Conservation (phyloP, 2,113 vertebrate genomes). For the Gnathonemus longibarbis region DNA sequence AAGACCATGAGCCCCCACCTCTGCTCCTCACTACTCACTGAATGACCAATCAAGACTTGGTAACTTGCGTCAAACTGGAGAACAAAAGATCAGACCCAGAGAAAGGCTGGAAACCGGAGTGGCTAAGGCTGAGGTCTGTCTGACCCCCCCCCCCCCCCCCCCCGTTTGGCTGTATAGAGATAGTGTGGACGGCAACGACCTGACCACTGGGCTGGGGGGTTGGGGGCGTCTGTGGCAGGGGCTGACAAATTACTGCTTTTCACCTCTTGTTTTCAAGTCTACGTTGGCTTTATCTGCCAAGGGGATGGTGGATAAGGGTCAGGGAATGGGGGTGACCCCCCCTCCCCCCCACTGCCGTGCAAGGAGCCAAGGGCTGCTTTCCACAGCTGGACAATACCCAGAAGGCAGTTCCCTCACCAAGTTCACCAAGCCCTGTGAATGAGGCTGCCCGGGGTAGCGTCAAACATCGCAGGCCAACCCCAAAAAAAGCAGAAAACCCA, state of each 20-base stretch:
- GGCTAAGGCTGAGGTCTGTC: background rate
- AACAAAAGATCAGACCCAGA: background rate
- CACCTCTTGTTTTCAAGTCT: background rate
- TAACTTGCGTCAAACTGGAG: background rate
- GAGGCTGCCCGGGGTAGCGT: background rate
- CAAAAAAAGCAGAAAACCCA: background rate
- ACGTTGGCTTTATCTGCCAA: background rate
- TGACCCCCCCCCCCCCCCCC: background rate
- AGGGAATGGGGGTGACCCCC: background rate
- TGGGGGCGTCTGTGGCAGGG: background rate
- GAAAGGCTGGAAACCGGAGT: background rate
- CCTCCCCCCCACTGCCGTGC: background rate
- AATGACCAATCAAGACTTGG: background rate
- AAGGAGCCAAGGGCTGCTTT: background rate
- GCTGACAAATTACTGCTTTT: conserved; percentile 25
- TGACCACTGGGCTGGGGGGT: background rate
- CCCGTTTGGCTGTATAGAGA: background rate
- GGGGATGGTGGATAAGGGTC: background rate
- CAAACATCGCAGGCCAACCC: background rate
- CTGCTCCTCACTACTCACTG: background rate
- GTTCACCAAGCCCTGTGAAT: background rate
- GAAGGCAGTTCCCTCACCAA: background rate
- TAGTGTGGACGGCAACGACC: background rate
- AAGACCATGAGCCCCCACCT: background rate
- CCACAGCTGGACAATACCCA: background rate